phyloP scores from a whole-genome alignment of 2,888 invertebrate species.

The Galerucella nymphaeae region DNA sequence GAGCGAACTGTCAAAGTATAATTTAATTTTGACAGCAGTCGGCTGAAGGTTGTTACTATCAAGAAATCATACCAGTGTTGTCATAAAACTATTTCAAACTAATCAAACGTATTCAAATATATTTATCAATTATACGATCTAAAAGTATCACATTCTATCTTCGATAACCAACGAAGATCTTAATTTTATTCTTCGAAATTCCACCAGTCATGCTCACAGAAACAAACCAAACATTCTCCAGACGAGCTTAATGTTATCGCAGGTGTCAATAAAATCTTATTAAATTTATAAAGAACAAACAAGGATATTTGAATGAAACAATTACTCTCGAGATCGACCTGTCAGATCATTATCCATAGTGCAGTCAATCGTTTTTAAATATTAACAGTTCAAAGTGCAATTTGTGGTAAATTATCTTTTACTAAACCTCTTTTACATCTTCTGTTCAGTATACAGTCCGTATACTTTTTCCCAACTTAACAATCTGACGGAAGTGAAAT shows the following conservation, averaged over 20 bases:
- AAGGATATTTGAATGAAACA: conserved; percentile 46
- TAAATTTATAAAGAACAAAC: conserved; percentile 36
- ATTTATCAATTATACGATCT: neutral
- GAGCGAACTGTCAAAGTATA: too few relatives aligned
- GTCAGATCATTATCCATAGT: conserved; percentile 56
- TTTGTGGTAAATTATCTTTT: neutral
- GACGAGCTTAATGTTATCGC: conserved; percentile 28
- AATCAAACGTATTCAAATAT: neutral
- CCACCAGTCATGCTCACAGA: conserved; percentile 20
- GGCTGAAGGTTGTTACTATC: too few relatives aligned
- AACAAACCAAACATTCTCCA: conserved; percentile 18
- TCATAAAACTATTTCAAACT: neutral
- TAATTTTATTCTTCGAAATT: conserved; percentile 18
- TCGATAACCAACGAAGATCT: conserved; percentile 13
- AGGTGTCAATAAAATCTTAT: conserved; percentile 39
- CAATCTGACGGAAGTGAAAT: too few relatives aligned
- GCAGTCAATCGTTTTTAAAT: neutral
- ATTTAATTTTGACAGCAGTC: too few relatives aligned
- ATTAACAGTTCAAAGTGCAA: neutral
- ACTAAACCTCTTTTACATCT: too few relatives aligned
- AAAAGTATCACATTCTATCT: neutral
- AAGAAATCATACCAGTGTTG: too few relatives aligned
- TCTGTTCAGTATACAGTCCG: too few relatives aligned
- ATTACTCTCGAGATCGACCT: conserved; percentile 51
- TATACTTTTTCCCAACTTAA: too few relatives aligned